Evolutionary conservation across 2,113 vertebrate species (phyloP), one percentile per base, ranked within the genome.

Genomic region (Taurulus bubalis): DNA sequence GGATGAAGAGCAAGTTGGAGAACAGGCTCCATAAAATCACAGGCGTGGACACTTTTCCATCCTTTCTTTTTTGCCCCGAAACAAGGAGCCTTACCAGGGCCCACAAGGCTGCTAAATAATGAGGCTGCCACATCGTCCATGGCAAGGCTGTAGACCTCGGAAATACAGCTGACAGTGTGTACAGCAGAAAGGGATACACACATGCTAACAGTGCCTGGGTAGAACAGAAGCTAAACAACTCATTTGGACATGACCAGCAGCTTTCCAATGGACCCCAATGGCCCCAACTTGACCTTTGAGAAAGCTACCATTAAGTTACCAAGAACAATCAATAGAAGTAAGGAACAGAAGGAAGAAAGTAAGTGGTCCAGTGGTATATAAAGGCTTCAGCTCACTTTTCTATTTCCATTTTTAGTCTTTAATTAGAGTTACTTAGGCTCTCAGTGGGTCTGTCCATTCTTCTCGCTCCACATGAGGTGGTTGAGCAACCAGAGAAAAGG

Each of bases 401-500:
- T 40, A 16, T 80, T 82, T 42, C 36, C 6, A 68, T 87, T 90
- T 79, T 75, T 73, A 40, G 75, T 75, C 82, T 83, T 90, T 93
- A 92, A 91, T 93, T 90, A 87, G 58, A 71, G 85, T 87, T 87
- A 88, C 92, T 93, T 89, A 88, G 72, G 62, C 76, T 90, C 86
- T 89, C 82, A 22, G 30, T 85, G 77, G 64, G 65, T 76, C 75
- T n/a, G 76, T 80, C 78, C 84, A 86, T 85, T 90, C 69, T 85
- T 77, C 77, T 75, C 62, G 69, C 85, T 85, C 87, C 58, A 72
- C 24, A 53, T 82, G 85, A 85, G 82, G 70, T 71, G 66, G 83
- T 53, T 78, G 77, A 77, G 78, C 62, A 65, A 71, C 71, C 53
- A n/a, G 14, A 65, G 73, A 80, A 84, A 79, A 80, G 2, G 32